Evolutionary conservation across 2,797 vertebrate species (phyloP).

Genomic region (Leontopithecus rosalia): DNA sequence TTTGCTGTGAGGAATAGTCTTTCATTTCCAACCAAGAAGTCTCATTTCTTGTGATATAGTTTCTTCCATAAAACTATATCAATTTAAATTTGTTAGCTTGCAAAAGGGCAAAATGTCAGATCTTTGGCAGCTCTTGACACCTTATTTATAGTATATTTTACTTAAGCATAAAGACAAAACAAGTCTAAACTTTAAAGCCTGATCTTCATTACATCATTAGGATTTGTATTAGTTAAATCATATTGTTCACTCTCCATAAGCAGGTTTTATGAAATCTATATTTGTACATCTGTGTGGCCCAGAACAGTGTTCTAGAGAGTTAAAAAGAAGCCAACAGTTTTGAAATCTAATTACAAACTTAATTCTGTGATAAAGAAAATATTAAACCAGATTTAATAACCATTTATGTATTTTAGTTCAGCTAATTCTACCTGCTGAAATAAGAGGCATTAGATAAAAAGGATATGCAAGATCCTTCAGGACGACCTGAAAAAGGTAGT

Average conservation of each 20-base stretch:
- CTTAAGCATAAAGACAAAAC: neutral
- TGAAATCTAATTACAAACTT: neutral
- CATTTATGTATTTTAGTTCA: neutral
- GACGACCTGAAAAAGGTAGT: neutral
- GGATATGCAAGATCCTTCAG: accelerated
- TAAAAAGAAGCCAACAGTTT: neutral
- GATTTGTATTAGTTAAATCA: neutral
- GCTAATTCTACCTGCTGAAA: too few relatives aligned
- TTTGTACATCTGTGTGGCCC: neutral
- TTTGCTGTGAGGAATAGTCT: neutral
- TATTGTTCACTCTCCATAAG: accelerated
- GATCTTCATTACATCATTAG: neutral
- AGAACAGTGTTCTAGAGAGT: neutral
- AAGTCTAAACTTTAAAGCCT: neutral
- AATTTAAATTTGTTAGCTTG: neutral
- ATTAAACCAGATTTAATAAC: neutral
- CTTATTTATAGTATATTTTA: neutral
- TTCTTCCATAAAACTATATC: neutral
- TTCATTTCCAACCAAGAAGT: neutral
- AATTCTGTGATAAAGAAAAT: neutral
- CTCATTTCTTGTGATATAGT: neutral
- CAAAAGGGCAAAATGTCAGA: neutral
- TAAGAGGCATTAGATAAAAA: neutral
- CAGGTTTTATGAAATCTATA: neutral
- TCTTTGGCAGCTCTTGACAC: neutral